Percentiles rank a stretch among this genome's conserved stretches.
phyloP scores from a whole-genome alignment of 2,888 invertebrate genomes.

The Punctoribates punctum region DNA sequence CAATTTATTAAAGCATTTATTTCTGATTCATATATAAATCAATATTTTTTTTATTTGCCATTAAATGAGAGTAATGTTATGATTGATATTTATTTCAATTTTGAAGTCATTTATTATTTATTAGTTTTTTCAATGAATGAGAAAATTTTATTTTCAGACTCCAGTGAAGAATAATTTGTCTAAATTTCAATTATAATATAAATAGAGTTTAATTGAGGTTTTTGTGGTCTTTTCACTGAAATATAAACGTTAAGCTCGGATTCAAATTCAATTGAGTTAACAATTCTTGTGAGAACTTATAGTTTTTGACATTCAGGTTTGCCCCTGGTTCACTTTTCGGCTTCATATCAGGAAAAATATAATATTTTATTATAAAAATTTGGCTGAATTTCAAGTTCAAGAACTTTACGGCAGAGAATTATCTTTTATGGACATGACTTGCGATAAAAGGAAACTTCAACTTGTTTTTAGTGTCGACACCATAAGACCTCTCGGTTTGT shows the following conservation, averaged over 20 bases:
- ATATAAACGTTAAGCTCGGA: background rate
- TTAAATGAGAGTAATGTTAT: background rate
- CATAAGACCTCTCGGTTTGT: background rate
- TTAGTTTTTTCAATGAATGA: background rate
- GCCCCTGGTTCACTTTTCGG: background rate
- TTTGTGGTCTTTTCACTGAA: background rate
- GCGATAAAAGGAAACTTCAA: background rate
- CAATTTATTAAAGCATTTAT: too few relatives aligned
- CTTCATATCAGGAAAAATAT: background rate
- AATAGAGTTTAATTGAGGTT: background rate
- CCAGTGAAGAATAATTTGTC: background rate
- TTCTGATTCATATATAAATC: background rate
- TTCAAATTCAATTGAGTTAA: background rate
- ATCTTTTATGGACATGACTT: background rate
- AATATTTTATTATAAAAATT: background rate
- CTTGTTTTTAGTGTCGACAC: background rate
- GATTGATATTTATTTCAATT: background rate
- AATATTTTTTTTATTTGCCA: constrained; percentile 1
- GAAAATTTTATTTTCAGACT: too few relatives aligned
- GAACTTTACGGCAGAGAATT: background rate
- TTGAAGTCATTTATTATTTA: background rate
- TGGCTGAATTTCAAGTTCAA: constrained; percentile 1
- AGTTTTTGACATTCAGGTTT: background rate
- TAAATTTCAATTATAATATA: background rate
- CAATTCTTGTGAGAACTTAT: background rate